These are phyloP conservation scores for Cydia splendana DNA, from an alignment of 1,140 invertebrate genomes.

Conservation along the genomic window DNA sequence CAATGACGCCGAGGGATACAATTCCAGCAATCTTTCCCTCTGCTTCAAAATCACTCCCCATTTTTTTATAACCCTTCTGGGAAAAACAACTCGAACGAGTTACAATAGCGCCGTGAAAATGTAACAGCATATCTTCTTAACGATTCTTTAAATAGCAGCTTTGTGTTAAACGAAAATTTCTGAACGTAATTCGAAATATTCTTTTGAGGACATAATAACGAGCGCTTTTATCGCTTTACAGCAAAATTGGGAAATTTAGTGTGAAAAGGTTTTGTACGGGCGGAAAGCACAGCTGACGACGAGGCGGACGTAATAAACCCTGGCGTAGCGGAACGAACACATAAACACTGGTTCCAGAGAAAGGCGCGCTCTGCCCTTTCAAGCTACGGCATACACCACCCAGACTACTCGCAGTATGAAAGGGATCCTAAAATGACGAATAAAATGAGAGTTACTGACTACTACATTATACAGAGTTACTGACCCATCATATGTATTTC, in stretches of 20 bases:
- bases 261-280: slow-evolving; percentile 56
- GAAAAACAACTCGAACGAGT: slow-evolving; percentile 31
- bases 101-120: slow-evolving; percentile 35
- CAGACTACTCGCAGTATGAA: neutral
- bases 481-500: neutral
- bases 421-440: slow-evolving; percentile 7
- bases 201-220: slow-evolving; percentile 13
- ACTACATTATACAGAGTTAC: neutral
- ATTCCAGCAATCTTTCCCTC: slow-evolving; percentile 48
- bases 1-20: slow-evolving; percentile 50
- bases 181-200: slow-evolving; percentile 11
- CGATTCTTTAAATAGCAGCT: slow-evolving; percentile 8
- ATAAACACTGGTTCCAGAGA: slow-evolving; percentile 45
- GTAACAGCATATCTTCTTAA: slow-evolving; percentile 20
- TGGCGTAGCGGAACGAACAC: slow-evolving; percentile 54
- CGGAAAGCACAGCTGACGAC: slow-evolving; percentile 49
- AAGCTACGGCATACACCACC: neutral
- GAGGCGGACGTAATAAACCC: slow-evolving; percentile 60
- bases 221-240: slow-evolving; percentile 47
- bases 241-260: slow-evolving; percentile 57
- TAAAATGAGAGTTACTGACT: too few relatives aligned
- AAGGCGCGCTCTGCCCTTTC: neutral
- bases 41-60: slow-evolving; percentile 50
- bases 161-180: neutral
- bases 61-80: slow-evolving; percentile 42